Conservation (phyloP, 2,888 invertebrate species). For the Apodemia mormo region DNA sequence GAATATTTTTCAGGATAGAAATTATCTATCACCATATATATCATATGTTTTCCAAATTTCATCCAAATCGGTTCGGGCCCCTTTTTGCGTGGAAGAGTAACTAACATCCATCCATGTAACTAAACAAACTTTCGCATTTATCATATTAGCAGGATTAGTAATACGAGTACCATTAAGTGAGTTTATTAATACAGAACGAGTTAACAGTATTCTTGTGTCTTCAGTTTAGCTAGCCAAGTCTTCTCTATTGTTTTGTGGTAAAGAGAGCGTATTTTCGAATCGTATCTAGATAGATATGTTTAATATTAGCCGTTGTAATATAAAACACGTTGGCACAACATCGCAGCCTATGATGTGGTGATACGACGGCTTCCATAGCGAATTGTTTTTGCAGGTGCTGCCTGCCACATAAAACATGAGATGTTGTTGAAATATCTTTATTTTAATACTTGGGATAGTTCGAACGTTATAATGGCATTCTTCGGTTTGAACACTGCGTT, state of each 20-base stretch:
- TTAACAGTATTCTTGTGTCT: too few relatives aligned
- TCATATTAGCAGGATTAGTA: too few relatives aligned
- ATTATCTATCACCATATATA: too few relatives aligned
- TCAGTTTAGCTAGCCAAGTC: too few relatives aligned
- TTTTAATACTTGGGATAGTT: neutral
- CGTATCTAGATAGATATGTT: neutral
- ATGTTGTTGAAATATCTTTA: slow-evolving; percentile 10
- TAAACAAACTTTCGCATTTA: too few relatives aligned
- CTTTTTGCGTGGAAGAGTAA: too few relatives aligned
- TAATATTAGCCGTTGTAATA: slow-evolving; percentile 5
- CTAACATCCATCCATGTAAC: too few relatives aligned
- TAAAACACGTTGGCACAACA: slow-evolving; percentile 12
- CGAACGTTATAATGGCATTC: neutral
- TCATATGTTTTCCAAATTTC: too few relatives aligned
- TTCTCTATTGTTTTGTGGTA: neutral
- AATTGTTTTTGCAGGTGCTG: slow-evolving; percentile 5
- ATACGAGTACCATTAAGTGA: too few relatives aligned
- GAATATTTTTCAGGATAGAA: too few relatives aligned
- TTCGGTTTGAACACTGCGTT: neutral
- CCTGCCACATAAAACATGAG: slow-evolving; percentile 6
- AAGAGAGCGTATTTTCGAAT: neutral
- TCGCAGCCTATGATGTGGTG: neutral
- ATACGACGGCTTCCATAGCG: neutral
- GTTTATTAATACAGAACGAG: too few relatives aligned
- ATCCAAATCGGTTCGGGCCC: too few relatives aligned